phyloP scores from a whole-genome alignment of 2,797 vertebrate genomes.

The Labroides dimidiatus region DNA sequence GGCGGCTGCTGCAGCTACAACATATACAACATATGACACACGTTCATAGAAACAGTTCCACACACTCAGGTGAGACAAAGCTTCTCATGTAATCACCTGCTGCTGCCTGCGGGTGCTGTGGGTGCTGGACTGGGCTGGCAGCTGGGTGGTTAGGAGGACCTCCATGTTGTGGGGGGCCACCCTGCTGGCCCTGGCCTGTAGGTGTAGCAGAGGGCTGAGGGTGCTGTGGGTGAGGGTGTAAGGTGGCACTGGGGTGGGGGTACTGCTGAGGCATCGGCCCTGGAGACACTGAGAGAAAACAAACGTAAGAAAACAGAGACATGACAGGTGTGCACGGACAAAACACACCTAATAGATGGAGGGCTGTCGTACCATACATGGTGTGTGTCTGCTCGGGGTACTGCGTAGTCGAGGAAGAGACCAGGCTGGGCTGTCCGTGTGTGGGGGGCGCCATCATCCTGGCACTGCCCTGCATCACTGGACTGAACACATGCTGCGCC shows the following conservation, averaged over 20 bases:
- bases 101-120: slow-evolving; percentile 91
- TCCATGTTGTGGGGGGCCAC: slow-evolving; percentile 89
- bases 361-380: slow-evolving; percentile 94
- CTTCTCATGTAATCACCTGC: slow-evolving; percentile 59
- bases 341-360: background rate
- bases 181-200: slow-evolving; percentile 93
- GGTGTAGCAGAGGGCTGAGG: slow-evolving; percentile 97
- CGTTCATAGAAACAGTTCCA: background rate
- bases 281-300: slow-evolving; percentile 88
- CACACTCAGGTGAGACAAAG: background rate
- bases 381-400: slow-evolving; percentile 98
- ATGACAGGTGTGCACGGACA: background rate
- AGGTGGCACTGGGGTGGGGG: slow-evolving; percentile 91
- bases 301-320: background rate
- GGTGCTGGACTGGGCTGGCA: slow-evolving; percentile 96
- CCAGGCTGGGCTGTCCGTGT: slow-evolving; percentile 93
- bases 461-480: slow-evolving; percentile 94
- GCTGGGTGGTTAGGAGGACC: slow-evolving; percentile 91
- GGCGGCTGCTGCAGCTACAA: slow-evolving; percentile 75
- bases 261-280: slow-evolving; percentile 98
- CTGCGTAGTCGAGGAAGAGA: slow-evolving; percentile 94
- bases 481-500: slow-evolving; percentile 97
- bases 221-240: slow-evolving; percentile 94
- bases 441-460: slow-evolving; percentile 95
- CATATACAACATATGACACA: slow-evolving; percentile 1